Evolutionary conservation across 2,888 invertebrate genomes (phyloP).

Genomic region (Crocallis elinguaria): DNA sequence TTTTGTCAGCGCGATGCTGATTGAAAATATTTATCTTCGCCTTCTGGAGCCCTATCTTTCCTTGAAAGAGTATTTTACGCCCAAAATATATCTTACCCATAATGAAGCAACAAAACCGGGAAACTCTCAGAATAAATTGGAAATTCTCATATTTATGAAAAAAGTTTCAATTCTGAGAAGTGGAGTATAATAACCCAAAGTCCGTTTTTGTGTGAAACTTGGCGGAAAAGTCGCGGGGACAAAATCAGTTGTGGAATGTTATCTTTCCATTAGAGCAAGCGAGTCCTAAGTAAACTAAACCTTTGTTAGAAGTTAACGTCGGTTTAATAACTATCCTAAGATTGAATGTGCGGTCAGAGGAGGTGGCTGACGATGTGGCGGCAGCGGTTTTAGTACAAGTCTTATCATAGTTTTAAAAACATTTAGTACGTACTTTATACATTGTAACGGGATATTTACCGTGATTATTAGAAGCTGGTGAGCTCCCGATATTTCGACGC

Average conservation of each 20-base stretch:
- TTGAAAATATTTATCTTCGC: conserved; percentile 14
- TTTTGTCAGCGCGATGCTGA: conserved; percentile 9
- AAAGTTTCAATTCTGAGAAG: conserved; percentile 25
- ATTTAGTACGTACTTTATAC: no score
- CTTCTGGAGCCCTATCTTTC: neutral
- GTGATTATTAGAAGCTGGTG: no score
- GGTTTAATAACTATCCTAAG: conserved; percentile 45
- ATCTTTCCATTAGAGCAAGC: conserved; percentile 63
- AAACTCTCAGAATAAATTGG: conserved; percentile 20
- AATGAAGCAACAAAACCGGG: conserved; percentile 23
- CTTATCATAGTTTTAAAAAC: no score
- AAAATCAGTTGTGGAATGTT: conserved; percentile 49
- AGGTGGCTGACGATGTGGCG: conserved; percentile 6
- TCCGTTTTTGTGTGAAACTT: conserved; percentile 26
- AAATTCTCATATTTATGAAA: conserved; percentile 30
- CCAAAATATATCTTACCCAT: conserved; percentile 8
- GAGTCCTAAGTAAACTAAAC: conserved; percentile 63
- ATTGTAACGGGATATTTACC: no score
- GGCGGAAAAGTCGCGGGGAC: conserved; percentile 41
- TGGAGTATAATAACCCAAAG: conserved; percentile 23
- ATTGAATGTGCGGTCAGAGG: conserved; percentile 5
- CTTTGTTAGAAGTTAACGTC: conserved; percentile 39
- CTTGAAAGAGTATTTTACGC: conserved; percentile 10
- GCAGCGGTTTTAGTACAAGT: neutral
- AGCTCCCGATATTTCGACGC: no score